Evolutionary conservation across 2,113 vertebrate species (phyloP), one percentile per base, ranked within the genome.

Genomic region (Climacteris rufus): DNA sequence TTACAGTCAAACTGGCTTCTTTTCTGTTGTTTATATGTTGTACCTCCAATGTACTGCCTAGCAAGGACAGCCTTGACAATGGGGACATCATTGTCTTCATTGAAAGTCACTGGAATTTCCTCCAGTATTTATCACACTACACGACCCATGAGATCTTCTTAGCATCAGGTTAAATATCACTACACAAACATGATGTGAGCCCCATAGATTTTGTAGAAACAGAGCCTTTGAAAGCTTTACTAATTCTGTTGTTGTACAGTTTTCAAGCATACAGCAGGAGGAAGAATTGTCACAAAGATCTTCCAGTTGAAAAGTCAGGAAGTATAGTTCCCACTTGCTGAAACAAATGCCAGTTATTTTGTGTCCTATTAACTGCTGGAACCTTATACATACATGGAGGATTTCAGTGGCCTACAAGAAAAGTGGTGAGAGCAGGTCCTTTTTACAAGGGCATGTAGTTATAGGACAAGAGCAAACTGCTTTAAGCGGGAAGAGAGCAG

Each of bases 31-130:
- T 15, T 40, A 2, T 14, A 2, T 28, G 9, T 77, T 91, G 25
- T 24, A 61, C 5, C 22, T 75, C 30, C 20, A 82, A 8, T 13
- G 19, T 17, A 23, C 14, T 45, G 15, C 15, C 0, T 0, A 31
- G 13, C 15, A 69, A 30, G 18, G 33, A 64, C 13, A 91, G 14
- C 25, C 20, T 47, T 60, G 66, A 22, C 2, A 71, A 54, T 27
- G 45, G 28, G 1, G 3, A 23, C 2, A 1, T 13, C 35, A 15
- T 4, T 47, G 50, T 14, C 37, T 74, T 57, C 56, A 49, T 31
- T 59, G 10, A 6, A 53, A 72, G 39, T 15, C 44, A 25, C 16
- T 30, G 42, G 77, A 61, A 50, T 80, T 81, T 53, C 19, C 37
- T 66, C 37, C 31, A 49, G 9, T 17, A 13, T 44, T 83, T 81